Base-by-base conservation (phyloP, 2,888 invertebrate species). In the Drosophila emarginata region DNA sequence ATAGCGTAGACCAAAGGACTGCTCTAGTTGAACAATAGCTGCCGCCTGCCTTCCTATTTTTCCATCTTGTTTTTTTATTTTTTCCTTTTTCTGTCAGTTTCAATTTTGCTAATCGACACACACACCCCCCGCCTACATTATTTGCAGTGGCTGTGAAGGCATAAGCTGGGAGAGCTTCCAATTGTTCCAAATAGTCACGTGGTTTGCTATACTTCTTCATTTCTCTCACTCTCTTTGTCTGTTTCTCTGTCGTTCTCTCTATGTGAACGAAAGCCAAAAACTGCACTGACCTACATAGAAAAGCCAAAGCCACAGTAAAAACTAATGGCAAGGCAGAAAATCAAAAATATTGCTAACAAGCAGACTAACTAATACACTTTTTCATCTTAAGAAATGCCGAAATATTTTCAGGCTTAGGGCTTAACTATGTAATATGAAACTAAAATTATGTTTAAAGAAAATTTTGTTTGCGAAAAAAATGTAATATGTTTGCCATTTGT, bases 21-120 rank as follows among this genome's bases (percentile, higher is more conserved):
- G 80, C 14, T 72, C 80, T 32, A 70, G 51, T 62, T 69, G 68
- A 28, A 58, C 54, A 54, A 54, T 28, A 21, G 57, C 57, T 64
- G 56, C 2, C 45, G 12, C 6, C 11, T 37, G 45, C 12, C 18
- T 45, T 45, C 61, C 59, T 64, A 67, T 72, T 75, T 71, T 51
- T 65, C 28, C 45, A 45, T 45, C 45, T 45, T 21, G 45, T 54
- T 57, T 21, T 64, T 59, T 51, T 62, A 39, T 64, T n/a, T n/a
- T 37, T 57, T 68, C 45, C 32, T 67, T 57, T 56, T 64, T 51
- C 82, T 85, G 82, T 82, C 82, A 85, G 85, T 87, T 82, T 82
- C 86, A 82, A 82, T 82, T 82, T 87, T 62, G 72, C 82, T 82
- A 87, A 82, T 82, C 86, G 86, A 78, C 81, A 74, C 67, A 72